Evolutionary conservation across 2,888 invertebrate genomes (phyloP).

Genomic region (Drosophila antonietae): DNA sequence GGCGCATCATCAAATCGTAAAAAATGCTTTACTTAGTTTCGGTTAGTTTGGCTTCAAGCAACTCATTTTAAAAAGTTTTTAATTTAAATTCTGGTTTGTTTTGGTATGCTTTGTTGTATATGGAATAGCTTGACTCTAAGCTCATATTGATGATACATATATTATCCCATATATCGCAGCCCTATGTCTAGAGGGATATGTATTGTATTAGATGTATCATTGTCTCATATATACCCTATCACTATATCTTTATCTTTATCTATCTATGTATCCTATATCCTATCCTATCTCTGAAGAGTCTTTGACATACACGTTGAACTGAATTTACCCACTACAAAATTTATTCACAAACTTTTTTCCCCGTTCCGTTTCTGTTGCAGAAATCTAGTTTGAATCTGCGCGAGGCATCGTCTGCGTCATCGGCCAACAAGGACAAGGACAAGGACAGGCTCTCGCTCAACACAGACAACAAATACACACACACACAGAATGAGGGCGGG

Average conservation of each 20-base stretch:
- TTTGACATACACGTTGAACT: background rate
- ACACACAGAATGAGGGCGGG: conserved; percentile 55
- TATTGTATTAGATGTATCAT: too few species aligned
- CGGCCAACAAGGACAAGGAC: conserved; percentile 70
- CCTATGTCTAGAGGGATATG: background rate
- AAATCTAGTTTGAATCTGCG: conserved; percentile 83
- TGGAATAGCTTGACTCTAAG: too few species aligned
- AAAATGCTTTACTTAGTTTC: background rate
- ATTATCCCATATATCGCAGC: background rate
- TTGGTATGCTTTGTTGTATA: background rate
- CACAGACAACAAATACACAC: conserved; percentile 82
- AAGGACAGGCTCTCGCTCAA: conserved; percentile 81
- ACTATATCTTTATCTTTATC: too few species aligned
- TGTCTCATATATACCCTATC: too few species aligned
- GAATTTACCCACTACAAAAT: background rate
- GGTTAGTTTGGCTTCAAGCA: background rate
- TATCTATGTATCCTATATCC: background rate
- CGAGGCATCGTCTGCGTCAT: conserved; percentile 63
- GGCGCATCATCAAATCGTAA: background rate
- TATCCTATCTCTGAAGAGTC: background rate
- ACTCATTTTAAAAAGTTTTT: background rate
- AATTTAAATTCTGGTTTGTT: background rate
- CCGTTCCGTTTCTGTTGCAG: conserved; percentile 39
- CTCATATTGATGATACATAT: background rate
- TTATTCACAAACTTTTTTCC: background rate